Conservation (phyloP, 2,797 vertebrate genomes). For the Girardinus metallicus region DNA sequence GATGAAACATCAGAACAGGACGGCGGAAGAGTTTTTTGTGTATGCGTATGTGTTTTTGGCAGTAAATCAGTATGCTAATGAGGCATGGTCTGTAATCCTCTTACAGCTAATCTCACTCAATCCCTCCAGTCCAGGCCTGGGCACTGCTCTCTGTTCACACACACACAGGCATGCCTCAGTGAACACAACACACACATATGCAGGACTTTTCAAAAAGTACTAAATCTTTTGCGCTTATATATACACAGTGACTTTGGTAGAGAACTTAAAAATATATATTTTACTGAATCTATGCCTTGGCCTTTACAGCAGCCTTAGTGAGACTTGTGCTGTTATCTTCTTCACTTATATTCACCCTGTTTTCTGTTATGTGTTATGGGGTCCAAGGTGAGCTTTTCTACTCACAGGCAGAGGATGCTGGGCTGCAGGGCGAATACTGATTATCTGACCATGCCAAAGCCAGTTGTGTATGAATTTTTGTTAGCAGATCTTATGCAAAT, state of each 20-base stretch:
- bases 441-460: constrained; percentile 44
- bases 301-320: constrained; percentile 11
- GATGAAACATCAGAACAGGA: constrained; percentile 38
- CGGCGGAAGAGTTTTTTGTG: constrained; percentile 54
- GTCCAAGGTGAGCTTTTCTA: constrained; percentile 68
- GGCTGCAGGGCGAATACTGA: constrained; percentile 65
- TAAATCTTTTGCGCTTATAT: constrained; percentile 29
- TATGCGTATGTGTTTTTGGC: constrained; percentile 75
- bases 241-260: constrained; percentile 25
- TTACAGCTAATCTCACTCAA: constrained; percentile 79
- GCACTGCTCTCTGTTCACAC: constrained; percentile 53
- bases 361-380: constrained; percentile 52
- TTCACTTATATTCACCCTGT: constrained; percentile 29
- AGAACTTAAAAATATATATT: constrained; percentile 10
- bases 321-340: constrained; percentile 28
- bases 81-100: constrained; percentile 81
- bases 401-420: constrained; percentile 42
- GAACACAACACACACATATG: constrained; percentile 41
- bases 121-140: constrained; percentile 73
- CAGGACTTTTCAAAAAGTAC: constrained; percentile 31
- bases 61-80: constrained; percentile 81
- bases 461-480: constrained; percentile 19
- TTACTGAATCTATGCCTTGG: constrained; percentile 11
- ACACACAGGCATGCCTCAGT: constrained; percentile 53
- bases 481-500: constrained; percentile 29